A percentile compares a stretch with the other conserved stretches of the same genome.
These are phyloP conservation scores for Cryptosula pallasiana DNA, from an alignment of 2,888 invertebrate species.

Conservation along the genomic window DNA sequence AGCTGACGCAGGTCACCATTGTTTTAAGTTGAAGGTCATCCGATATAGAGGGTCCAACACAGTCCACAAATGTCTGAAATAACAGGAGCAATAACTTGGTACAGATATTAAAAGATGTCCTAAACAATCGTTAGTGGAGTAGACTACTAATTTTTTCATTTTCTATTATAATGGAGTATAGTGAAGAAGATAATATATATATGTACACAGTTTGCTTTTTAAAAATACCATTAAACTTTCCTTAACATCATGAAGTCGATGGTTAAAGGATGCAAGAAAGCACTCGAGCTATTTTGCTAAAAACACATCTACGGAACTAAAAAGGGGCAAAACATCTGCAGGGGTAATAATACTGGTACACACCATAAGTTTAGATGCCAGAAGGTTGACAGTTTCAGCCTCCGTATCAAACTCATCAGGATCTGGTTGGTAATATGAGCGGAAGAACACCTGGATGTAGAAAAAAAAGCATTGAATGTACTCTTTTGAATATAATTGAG, in stretches of 20 bases:
- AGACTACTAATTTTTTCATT: too few relatives aligned
- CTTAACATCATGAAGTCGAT: too few relatives aligned
- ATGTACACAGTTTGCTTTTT: too few relatives aligned
- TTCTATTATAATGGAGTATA: too few relatives aligned
- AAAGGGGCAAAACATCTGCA: too few relatives aligned
- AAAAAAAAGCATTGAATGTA: too few relatives aligned
- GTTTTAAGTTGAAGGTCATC: slow-evolving; percentile 43
- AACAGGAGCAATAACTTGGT: not conserved
- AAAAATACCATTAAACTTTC: too few relatives aligned
- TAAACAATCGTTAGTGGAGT: not conserved
- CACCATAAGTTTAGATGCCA: slow-evolving; percentile 41
- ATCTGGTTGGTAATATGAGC: slow-evolving; percentile 39
- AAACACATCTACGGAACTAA: too few relatives aligned
- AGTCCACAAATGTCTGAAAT: slow-evolving; percentile 39
- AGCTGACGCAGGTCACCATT: slow-evolving; percentile 40
- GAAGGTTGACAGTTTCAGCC: slow-evolving; percentile 36
- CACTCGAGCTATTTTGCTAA: too few relatives aligned
- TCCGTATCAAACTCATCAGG: slow-evolving; percentile 41
- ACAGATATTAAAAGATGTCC: not conserved
- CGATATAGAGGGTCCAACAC: slow-evolving; percentile 39
- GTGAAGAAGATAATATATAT: too few relatives aligned
- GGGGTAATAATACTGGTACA: slow-evolving; percentile 27
- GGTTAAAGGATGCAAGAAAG: too few relatives aligned
- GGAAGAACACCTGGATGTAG: slow-evolving; percentile 43
- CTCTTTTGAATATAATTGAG: too few relatives aligned